A percentile compares a stretch with the other conserved stretches of the same genome.
phyloP scores from a whole-genome alignment of 2,888 invertebrate species.

The Druceiella hillmani region DNA sequence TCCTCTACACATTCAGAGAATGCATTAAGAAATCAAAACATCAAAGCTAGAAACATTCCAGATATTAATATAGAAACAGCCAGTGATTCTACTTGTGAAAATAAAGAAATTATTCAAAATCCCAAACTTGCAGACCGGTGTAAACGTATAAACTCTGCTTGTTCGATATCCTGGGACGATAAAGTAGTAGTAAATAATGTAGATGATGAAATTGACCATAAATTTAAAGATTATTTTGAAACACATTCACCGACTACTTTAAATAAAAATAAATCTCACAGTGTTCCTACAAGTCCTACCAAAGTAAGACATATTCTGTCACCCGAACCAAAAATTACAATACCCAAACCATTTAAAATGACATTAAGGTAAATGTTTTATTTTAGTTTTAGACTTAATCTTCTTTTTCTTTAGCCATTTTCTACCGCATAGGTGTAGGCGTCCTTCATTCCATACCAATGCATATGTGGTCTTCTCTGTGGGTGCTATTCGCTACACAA shows the following conservation, averaged over 20 bases:
- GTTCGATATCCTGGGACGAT: slow-evolving; percentile 48
- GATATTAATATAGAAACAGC: slow-evolving; percentile 1
- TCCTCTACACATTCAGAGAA: background rate
- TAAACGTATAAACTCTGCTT: slow-evolving; percentile 42
- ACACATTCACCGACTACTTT: slow-evolving; percentile 31
- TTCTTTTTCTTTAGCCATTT: too few species aligned
- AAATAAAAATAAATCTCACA: slow-evolving; percentile 41
- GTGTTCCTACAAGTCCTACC: slow-evolving; percentile 55
- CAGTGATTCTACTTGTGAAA: too few species aligned
- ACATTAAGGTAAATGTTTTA: slow-evolving; percentile 52
- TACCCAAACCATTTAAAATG: slow-evolving; percentile 66
- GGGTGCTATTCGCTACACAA: too few species aligned
- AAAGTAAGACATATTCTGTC: slow-evolving; percentile 35
- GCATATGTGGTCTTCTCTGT: too few species aligned
- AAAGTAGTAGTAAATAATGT: slow-evolving; percentile 31
- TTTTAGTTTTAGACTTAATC: too few species aligned
- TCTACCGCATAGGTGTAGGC: too few species aligned
- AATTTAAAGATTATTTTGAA: slow-evolving; percentile 40
- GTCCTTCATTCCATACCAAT: too few species aligned
- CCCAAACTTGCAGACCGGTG: slow-evolving; percentile 22
- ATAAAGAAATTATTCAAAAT: background rate
- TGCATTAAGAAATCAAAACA: background rate
- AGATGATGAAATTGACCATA: slow-evolving; percentile 38
- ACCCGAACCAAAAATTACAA: slow-evolving; percentile 39
- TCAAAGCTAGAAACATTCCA: background rate